Percentiles rank a stretch among this genome's conserved stretches.
Evolutionary conservation across 2,888 invertebrate species (phyloP).

Genomic region (Polymixis flavicincta): DNA sequence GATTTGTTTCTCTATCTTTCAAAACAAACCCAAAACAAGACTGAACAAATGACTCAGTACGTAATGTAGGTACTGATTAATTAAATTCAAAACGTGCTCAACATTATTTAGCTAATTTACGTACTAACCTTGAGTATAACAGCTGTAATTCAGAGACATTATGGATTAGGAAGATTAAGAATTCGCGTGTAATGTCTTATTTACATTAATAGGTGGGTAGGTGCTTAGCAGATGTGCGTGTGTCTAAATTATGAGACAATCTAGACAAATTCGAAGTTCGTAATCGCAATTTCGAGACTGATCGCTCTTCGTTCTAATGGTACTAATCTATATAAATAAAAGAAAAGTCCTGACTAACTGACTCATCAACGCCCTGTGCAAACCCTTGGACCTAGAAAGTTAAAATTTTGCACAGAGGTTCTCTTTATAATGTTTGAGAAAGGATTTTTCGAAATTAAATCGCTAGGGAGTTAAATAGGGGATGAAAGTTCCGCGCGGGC

Average conservation of each 20-base stretch:
- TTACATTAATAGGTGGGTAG: conserved; percentile 26
- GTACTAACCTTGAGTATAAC: conserved; percentile 47
- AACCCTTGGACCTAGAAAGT: too few relatives aligned
- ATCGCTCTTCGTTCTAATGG: background rate
- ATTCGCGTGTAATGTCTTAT: conserved; percentile 27
- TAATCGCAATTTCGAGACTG: background rate
- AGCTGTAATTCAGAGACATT: conserved; percentile 44
- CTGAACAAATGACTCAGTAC: conserved; percentile 9
- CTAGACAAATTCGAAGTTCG: background rate
- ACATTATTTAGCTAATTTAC: conserved; percentile 36
- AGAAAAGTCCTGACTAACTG: too few relatives aligned
- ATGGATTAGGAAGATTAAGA: conserved; percentile 46
- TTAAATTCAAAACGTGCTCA: conserved; percentile 26
- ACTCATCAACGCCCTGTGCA: too few relatives aligned
- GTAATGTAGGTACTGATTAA: background rate
- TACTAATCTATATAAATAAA: too few relatives aligned
- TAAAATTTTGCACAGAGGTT: too few relatives aligned
- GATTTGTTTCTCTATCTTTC: background rate
- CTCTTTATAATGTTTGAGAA: too few relatives aligned
- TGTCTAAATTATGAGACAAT: conserved; percentile 2
- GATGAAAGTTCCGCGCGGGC: too few relatives aligned
- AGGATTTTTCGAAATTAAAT: too few relatives aligned
- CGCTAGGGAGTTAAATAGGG: too few relatives aligned
- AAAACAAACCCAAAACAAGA: background rate
- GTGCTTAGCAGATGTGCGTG: conserved; percentile 18